Conservation (phyloP, 2,797 vertebrate species). For the Microctenopoma stevenorrisi region DNA sequence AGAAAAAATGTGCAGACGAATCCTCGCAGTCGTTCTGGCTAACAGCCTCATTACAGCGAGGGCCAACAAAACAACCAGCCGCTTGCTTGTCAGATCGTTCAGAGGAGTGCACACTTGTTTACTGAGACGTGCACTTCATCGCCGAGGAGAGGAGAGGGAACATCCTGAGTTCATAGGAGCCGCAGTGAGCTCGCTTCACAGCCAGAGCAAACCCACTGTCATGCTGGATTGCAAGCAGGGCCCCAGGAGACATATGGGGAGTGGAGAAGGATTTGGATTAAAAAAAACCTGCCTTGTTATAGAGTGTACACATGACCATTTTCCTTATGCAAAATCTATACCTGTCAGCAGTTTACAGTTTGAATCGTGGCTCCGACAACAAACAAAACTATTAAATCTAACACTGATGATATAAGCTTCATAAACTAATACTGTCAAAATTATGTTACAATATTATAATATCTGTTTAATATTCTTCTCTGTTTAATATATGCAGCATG, state of each 20-base stretch:
- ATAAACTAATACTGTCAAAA: no score
- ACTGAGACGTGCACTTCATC: slow-evolving; percentile 5
- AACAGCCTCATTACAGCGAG: neutral
- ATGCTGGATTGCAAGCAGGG: slow-evolving; percentile 25
- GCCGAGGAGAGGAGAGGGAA: slow-evolving; percentile 24
- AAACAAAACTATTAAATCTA: neutral
- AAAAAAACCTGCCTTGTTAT: neutral
- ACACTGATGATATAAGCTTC: neutral
- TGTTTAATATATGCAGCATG: neutral
- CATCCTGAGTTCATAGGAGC: slow-evolving; percentile 25
- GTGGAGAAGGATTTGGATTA: neutral
- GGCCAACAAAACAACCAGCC: neutral
- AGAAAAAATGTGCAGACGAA: neutral
- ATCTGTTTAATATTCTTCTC: neutral
- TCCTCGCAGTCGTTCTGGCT: neutral
- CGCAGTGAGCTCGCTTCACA: slow-evolving; percentile 21
- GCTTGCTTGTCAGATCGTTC: slow-evolving; percentile 10
- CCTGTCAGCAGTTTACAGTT: neutral
- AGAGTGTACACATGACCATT: neutral
- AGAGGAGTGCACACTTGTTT: neutral
- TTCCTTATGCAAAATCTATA: neutral
- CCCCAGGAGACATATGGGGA: neutral
- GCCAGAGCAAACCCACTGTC: slow-evolving; percentile 15
- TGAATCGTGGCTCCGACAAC: neutral
- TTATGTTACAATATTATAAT: no score